A percentile compares a stretch with the other conserved stretches of the same genome.
phyloP scores from a whole-genome alignment of 2,888 invertebrate genomes.

The Trypoxylon attenuatum region DNA sequence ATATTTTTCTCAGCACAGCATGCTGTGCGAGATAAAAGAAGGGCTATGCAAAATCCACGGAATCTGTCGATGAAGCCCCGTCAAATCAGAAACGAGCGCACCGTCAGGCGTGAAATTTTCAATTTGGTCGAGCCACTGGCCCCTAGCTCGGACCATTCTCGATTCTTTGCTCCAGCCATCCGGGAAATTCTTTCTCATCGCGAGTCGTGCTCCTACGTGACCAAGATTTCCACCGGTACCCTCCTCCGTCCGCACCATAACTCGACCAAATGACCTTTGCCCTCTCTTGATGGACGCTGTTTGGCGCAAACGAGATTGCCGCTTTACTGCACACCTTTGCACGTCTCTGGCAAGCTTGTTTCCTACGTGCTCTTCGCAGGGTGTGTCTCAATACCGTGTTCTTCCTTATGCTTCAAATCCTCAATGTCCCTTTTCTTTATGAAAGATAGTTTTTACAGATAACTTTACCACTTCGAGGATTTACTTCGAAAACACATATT shows the following conservation, averaged over 20 bases:
- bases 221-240: conserved; percentile 9
- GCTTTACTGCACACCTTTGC: no score
- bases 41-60: conserved; percentile 56
- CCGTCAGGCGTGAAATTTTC: conserved; percentile 60
- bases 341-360: no score
- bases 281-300: no score
- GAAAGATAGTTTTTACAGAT: no score
- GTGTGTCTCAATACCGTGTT: no score
- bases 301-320: no score
- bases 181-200: conserved; percentile 36
- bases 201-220: background rate
- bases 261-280: background rate
- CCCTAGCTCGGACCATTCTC: conserved; percentile 17
- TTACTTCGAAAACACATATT: no score
- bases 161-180: conserved; percentile 16
- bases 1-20: conserved; percentile 40
- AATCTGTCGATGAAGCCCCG: conserved; percentile 54
- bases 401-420: no score
- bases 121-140: conserved; percentile 49
- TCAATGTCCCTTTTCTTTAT: no score
- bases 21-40: conserved; percentile 29
- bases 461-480: no score
- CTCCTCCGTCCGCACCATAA: background rate
- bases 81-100: conserved; percentile 33
- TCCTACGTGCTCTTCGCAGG: no score